Evolutionary conservation across 2,888 invertebrate genomes (phyloP), one percentile per base, ranked within the genome.

Genomic region (Lymantria dispar): DNA sequence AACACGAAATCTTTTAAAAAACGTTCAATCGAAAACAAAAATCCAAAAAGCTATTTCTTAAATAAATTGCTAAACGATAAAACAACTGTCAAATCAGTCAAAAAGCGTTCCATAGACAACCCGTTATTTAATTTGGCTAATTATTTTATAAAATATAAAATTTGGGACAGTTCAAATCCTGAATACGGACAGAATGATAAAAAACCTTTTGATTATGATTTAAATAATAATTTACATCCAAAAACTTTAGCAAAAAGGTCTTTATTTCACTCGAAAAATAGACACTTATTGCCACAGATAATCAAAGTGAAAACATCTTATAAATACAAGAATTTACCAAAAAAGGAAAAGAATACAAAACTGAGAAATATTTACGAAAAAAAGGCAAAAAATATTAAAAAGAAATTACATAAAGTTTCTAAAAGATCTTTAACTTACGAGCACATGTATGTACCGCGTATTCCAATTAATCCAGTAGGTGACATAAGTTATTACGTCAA

Each of bases 401-500:
- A 43, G 10, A 22, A 0, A 1, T 2, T 8, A 10, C 46, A 49
- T 14, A 46, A 37, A 37, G 42, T 65, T 31, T 12, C 8, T 5
- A 76, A 74, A 50, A 52, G 83, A 1, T 76, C 77, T 0, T 15
- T 72, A 0, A 10, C 57, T 2, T 75, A 78, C 22, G 64, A 64
- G 11, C 57, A 51, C 0, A 68, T 74, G 36, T 62, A 72, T n/a
- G 55, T 60, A 7, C 77, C 82, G 0, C 58, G 74, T 0, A 42
- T 62, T 0, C 67, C 85, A 0, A 60, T 58, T 0, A 61, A 85
- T 29, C 82, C 85, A 0, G 68, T 72, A 8, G 63, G 69, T 8
- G 85, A 88, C 49, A 72, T 86, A 7, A 83, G 83, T 52, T 85
- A 77, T 48, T 85, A 85, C 40, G 54, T 76, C 0, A 87, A 86